Base-by-base conservation (phyloP, 2,113 vertebrate species). In the Nesogale talazaci region DNA sequence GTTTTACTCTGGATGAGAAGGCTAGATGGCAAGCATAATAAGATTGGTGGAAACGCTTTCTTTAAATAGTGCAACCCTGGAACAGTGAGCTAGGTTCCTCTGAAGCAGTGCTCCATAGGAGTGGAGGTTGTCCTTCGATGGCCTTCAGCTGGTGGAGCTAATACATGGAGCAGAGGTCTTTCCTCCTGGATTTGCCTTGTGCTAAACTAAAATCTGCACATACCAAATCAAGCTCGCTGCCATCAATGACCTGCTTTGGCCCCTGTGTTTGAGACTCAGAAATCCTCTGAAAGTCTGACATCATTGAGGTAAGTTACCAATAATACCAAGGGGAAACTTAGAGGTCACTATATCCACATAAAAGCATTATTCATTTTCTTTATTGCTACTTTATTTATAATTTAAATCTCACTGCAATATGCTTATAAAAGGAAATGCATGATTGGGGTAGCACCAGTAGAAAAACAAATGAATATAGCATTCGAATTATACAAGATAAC, bases 381-480 rank as follows among this genome's bases (percentile, higher is more conserved):
- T 61, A 61, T 61, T 61, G 59, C 63, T 86, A 83, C 76, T 83
- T 67, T 76, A 12, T 76, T 77, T 88, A 57, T 46, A 85, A 12
- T 95, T 91, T 84, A 86, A 81, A 83, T 80, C 31, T 75, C 61
- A 87, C 36, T 42, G 65, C 34, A 20, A 46, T 61, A 61, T 61
- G 59, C 22, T 23, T 20, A 61, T 61, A 61, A 61, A 61, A 61
- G 19, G 59, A 52, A 61, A 61, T 40, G 5, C n/a, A 40, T 78
- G 31, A 38, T 79, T 56, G 77, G 70, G 52, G 15, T 52, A 63
- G 38, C 69, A 76, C 84, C 78, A 63, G 31, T 6, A 81, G 11
- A 63, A 90, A 78, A 82, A 38, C 74, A 59, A 20, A 46, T 84
- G 75, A 94, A 65, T 23, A 88, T 88, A 94, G 70, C 38, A 86